Percentiles rank a stretch among this genome's conserved stretches.
These are phyloP conservation scores for Fissipunctia ypsillon DNA, from an alignment of 2,888 invertebrate species.

Conservation along the genomic window DNA sequence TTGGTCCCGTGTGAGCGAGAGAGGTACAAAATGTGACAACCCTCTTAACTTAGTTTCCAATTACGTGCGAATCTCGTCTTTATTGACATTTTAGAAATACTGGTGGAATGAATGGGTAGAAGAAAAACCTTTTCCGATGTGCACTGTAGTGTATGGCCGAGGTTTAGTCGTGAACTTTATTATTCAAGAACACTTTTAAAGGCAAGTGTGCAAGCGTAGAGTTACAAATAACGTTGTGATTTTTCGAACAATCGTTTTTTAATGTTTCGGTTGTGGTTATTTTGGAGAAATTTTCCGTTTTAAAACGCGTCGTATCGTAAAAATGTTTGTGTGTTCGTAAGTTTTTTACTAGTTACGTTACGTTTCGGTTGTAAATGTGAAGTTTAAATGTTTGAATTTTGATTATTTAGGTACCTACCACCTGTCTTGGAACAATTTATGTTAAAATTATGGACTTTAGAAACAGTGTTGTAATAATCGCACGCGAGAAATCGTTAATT, in stretches of 20 bases:
- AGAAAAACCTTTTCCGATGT: neutral
- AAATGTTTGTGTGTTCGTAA: slow-evolving; percentile 59
- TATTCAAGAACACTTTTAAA: slow-evolving; percentile 50
- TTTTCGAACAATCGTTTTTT: slow-evolving; percentile 63
- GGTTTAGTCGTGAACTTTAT: slow-evolving; percentile 46
- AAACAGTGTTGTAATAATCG: slow-evolving; percentile 8
- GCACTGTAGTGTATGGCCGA: slow-evolving; percentile 64
- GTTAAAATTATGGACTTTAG: slow-evolving; percentile 15
- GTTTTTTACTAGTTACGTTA: slow-evolving; percentile 55
- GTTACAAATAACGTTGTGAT: slow-evolving; percentile 70
- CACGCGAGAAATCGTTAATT: slow-evolving; percentile 15
- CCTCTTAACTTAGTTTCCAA: slow-evolving; percentile 1
- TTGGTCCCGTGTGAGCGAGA: too few relatives aligned
- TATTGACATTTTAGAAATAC: slow-evolving; percentile 17
- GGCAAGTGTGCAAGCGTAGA: slow-evolving; percentile 76
- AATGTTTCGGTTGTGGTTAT: slow-evolving; percentile 78
- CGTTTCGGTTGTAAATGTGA: slow-evolving; percentile 57
- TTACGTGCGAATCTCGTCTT: slow-evolving; percentile 39
- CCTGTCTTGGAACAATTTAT: slow-evolving; percentile 9
- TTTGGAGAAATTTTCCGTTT: slow-evolving; percentile 47
- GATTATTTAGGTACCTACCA: slow-evolving; percentile 12
- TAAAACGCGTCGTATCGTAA: slow-evolving; percentile 52
- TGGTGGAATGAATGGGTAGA: neutral
- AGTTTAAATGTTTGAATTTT: slow-evolving; percentile 53
- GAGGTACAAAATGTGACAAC: too few relatives aligned